Evolutionary conservation across 2,113 vertebrate genomes (phyloP).

Genomic region (Callocephalon fimbriatum): DNA sequence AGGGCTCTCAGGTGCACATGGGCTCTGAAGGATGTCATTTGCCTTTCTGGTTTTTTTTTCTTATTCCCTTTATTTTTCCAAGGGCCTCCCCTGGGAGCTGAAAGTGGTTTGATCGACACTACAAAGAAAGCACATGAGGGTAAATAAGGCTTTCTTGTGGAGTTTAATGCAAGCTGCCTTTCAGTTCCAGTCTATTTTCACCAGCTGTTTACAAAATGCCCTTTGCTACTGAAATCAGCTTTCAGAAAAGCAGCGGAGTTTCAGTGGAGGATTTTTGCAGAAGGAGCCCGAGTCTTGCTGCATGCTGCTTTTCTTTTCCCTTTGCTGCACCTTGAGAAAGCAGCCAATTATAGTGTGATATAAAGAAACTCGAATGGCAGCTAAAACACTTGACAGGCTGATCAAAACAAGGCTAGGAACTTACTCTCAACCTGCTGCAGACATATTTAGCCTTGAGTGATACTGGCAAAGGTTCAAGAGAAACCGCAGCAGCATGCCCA

Average conservation of each 20-base stretch:
- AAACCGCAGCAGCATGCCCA: constrained; percentile 67
- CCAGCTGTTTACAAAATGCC: constrained; percentile 73
- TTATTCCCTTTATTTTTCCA: constrained; percentile 49
- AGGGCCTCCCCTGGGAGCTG: constrained; percentile 76
- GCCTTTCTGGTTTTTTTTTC: background rate
- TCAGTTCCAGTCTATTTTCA: constrained; percentile 61
- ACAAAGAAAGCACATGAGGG: constrained; percentile 67
- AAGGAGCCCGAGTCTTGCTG: constrained; percentile 9
- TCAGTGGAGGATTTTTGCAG: constrained; percentile 48
- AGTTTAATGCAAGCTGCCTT: constrained; percentile 69
- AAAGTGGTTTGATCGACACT: constrained; percentile 80
- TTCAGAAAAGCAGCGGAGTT: constrained; percentile 21
- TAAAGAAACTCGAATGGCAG: constrained; percentile 68
- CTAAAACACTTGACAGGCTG: constrained; percentile 68
- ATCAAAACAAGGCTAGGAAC: constrained; percentile 72
- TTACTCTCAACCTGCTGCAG: constrained; percentile 63
- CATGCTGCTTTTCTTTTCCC: constrained; percentile 6
- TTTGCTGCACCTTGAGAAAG: constrained; percentile 68
- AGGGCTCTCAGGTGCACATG: constrained; percentile 3
- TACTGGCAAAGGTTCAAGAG: constrained; percentile 73
- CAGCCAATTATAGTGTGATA: constrained; percentile 71
- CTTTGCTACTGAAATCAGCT: constrained; percentile 71
- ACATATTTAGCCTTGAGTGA: constrained; percentile 72
- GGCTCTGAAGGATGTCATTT: background rate
- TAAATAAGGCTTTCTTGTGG: constrained; percentile 60